Conservation (phyloP, 1,140 invertebrate species). For the Antheraea pernyi region DNA sequence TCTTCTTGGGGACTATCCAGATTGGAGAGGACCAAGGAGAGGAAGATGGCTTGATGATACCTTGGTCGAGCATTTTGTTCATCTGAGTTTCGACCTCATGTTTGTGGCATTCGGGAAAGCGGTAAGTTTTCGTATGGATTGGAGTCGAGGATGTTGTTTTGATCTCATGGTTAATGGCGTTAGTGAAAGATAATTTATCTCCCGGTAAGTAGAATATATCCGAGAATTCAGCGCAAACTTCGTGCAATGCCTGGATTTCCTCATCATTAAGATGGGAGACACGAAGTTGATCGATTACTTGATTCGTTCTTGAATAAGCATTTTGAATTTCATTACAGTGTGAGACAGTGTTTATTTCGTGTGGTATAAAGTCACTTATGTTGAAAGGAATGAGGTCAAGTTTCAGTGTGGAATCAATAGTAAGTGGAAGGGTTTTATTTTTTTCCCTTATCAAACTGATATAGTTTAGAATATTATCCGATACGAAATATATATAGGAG, state of each 20-base stretch:
- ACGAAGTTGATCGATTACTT: constrained; percentile 13
- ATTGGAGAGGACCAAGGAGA: constrained; percentile 1
- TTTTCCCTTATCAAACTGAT: too few relatives aligned
- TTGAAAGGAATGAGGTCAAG: too few relatives aligned
- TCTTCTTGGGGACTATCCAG: too few relatives aligned
- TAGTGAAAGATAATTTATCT: too few relatives aligned
- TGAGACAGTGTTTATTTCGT: neutral
- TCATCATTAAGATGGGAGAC: constrained; percentile 18
- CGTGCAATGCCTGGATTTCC: constrained; percentile 19
- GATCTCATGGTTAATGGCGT: neutral
- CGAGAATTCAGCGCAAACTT: constrained; percentile 30
- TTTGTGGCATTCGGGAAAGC: too few relatives aligned
- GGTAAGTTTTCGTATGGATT: neutral
- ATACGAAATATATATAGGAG: too few relatives aligned
- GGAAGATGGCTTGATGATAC: neutral
- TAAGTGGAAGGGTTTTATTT: too few relatives aligned
- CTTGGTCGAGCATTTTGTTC: too few relatives aligned
- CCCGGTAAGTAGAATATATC: too few relatives aligned
- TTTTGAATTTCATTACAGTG: neutral
- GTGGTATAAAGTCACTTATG: neutral
- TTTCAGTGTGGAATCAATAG: too few relatives aligned
- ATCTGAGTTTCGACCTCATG: too few relatives aligned
- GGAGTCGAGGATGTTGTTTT: neutral
- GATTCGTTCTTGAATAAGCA: neutral
- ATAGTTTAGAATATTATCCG: too few relatives aligned